A percentile compares a stretch with the other conserved stretches of the same genome.
phyloP scores from a whole-genome alignment of 2,797 vertebrate species.

The Sebastes hubbsi region DNA sequence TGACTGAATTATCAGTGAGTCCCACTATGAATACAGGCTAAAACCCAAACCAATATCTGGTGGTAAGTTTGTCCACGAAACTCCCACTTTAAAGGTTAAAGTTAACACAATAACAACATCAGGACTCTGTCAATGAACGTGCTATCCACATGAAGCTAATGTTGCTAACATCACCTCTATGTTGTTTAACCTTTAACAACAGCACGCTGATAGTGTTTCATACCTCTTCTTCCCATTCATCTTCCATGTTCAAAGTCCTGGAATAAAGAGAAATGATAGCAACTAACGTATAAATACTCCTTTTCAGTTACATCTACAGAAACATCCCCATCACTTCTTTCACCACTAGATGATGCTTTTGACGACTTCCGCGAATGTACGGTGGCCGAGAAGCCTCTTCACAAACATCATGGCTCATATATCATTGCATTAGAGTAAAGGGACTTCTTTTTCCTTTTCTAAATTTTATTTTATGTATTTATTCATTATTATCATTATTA shows the following conservation, averaged over 20 bases:
- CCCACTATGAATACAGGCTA: background rate
- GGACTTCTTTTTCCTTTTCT: too few species aligned
- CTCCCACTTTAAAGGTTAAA: background rate
- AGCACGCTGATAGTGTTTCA: background rate
- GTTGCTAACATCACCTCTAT: fast-evolving
- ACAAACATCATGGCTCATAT: too few species aligned
- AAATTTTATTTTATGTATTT: too few species aligned
- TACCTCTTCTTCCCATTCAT: constrained; percentile 86
- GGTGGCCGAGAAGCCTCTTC: constrained; percentile 46
- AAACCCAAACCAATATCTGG: background rate
- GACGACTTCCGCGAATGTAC: constrained; percentile 62
- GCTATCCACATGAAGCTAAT: constrained; percentile 14
- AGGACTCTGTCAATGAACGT: background rate
- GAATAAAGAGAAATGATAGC: fast-evolving
- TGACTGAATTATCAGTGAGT: background rate
- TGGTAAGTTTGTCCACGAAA: fast-evolving
- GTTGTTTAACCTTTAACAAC: background rate
- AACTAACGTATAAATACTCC: background rate
- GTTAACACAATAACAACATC: background rate
- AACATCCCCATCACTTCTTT: background rate
- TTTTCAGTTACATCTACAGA: fast-evolving
- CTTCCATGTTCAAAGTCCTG: constrained; percentile 67
- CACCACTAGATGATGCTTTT: background rate
- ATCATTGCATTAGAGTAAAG: too few species aligned
- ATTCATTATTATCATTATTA: too few species aligned